Conservation (phyloP, 2,797 vertebrate genomes). For the Galagoides demidoff region DNA sequence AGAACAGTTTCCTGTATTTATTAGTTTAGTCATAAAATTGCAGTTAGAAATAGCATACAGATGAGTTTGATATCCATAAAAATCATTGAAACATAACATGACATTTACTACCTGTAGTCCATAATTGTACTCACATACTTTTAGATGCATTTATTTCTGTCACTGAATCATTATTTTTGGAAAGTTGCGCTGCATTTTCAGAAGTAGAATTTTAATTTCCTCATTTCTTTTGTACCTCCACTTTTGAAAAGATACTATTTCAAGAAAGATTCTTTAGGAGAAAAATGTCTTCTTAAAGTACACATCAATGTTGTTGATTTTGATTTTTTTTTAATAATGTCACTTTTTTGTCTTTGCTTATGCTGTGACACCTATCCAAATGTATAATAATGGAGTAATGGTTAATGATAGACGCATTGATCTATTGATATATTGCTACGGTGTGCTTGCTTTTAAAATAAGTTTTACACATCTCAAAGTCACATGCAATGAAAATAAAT, state of each 20-base stretch:
- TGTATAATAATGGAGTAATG: background rate
- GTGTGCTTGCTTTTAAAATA: background rate
- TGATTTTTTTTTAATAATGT: constrained; percentile 42
- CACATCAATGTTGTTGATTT: background rate
- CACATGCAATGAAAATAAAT: constrained; percentile 19
- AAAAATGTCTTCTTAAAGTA: constrained; percentile 38
- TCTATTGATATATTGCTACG: constrained; percentile 13
- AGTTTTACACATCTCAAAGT: background rate
- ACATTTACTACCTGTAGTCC: constrained; percentile 83
- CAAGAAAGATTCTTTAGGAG: constrained; percentile 32
- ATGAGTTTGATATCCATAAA: constrained; percentile 84
- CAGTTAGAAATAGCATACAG: constrained; percentile 81
- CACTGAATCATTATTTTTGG: constrained; percentile 75
- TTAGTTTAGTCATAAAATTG: constrained; percentile 81
- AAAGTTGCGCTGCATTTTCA: constrained; percentile 64
- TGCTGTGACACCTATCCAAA: constrained; percentile 39
- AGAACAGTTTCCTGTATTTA: constrained; percentile 82
- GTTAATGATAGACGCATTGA: constrained; percentile 66
- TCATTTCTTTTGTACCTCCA: background rate
- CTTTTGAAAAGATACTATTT: constrained; percentile 60
- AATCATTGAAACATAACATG: constrained; percentile 82
- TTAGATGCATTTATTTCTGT: constrained; percentile 78
- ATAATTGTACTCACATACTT: constrained; percentile 81
- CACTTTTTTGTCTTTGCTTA: constrained; percentile 40
- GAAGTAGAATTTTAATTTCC: constrained; percentile 63